Percentiles rank a stretch among this genome's conserved stretches.
These are phyloP conservation scores for Iguana delicatissima DNA, from an alignment of 2,797 vertebrate genomes.

Conservation along the genomic window DNA sequence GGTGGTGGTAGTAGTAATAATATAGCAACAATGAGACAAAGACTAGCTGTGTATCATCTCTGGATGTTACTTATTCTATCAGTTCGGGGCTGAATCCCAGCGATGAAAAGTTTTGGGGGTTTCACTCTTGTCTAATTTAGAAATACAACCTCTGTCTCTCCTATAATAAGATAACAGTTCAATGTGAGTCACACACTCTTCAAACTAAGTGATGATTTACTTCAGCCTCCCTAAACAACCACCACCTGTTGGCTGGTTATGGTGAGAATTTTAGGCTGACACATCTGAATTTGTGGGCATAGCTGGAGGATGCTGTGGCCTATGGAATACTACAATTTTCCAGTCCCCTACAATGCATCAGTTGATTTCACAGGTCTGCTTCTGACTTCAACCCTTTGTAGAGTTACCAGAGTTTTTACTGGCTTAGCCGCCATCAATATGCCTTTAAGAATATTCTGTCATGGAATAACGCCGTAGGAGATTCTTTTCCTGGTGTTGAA, in stretches of 20 bases:
- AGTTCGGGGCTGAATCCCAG: neutral
- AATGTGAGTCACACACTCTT: neutral
- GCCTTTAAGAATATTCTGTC: neutral
- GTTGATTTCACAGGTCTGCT: neutral
- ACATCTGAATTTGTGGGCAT: neutral
- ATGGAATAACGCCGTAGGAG: neutral
- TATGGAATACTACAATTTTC: neutral
- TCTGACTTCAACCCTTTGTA: neutral
- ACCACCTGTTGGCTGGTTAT: neutral
- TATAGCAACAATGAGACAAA: neutral
- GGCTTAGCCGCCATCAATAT: neutral
- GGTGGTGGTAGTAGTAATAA: neutral
- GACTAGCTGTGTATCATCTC: neutral
- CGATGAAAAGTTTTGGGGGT: neutral
- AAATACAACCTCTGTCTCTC: neutral
- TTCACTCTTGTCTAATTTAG: neutral
- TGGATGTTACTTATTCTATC: neutral
- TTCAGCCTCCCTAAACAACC: neutral
- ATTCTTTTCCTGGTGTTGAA: neutral
- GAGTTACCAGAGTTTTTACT: neutral
- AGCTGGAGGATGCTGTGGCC: neutral
- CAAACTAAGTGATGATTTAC: neutral
- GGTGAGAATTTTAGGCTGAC: neutral
- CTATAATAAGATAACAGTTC: no score
- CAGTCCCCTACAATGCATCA: neutral